Conservation (phyloP, 2,113 vertebrate species). For the Labeo catla region DNA sequence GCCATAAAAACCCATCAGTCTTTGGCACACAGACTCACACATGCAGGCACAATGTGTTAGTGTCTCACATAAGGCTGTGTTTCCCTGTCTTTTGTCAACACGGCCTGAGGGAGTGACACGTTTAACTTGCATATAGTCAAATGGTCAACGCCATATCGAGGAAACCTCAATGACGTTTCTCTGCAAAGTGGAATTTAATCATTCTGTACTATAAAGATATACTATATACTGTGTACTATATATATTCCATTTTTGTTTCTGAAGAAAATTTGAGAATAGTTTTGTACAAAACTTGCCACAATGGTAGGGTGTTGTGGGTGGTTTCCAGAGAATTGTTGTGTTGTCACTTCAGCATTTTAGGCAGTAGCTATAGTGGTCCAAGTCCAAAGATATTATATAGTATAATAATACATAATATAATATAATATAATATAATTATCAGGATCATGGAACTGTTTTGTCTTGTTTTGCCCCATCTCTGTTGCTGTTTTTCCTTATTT, state of each 20-base stretch:
- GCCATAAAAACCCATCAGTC: not conserved
- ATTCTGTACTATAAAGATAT: not conserved
- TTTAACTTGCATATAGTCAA: conserved; percentile 32
- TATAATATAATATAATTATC: not conserved
- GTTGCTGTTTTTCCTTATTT: no score
- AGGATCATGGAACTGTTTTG: no score
- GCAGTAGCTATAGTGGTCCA: no score
- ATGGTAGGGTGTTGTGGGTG: no score
- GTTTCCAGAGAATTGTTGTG: no score
- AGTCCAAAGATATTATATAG: no score
- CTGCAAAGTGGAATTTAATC: not conserved
- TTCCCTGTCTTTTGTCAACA: not conserved
- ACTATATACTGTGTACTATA: no score
- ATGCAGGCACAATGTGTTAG: not conserved
- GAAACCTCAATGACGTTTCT: not conserved
- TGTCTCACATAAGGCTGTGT: not conserved
- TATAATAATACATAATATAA: not conserved
- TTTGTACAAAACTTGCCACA: not conserved
- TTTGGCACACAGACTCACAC: not conserved
- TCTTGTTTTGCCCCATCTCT: no score
- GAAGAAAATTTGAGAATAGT: not conserved
- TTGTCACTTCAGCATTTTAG: no score
- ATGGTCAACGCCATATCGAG: not conserved
- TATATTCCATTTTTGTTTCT: not conserved
- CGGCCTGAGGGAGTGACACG: not conserved